These are phyloP conservation scores for Coleophora deauratella DNA, from an alignment of 2,888 invertebrate genomes.

Conservation along the genomic window DNA sequence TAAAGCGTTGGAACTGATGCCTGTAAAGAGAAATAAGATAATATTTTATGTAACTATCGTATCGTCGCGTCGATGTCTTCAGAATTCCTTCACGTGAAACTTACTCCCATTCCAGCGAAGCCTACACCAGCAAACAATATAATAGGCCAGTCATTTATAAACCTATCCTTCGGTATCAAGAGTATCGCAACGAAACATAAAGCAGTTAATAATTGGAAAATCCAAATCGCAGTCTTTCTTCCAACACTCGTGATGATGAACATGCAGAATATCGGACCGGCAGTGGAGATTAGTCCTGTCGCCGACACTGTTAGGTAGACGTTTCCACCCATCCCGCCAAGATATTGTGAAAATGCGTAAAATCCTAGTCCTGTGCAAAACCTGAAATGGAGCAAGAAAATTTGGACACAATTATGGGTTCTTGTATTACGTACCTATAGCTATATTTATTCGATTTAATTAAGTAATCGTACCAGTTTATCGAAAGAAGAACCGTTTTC, in stretches of 20 bases:
- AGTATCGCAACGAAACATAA: constrained; percentile 65
- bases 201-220: constrained; percentile 60
- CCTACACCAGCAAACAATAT: constrained; percentile 76
- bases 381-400: constrained; percentile 56
- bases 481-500: constrained; percentile 61
- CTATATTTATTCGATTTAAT: background rate
- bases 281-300: constrained; percentile 69
- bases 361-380: constrained; percentile 73
- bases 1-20: constrained; percentile 76
- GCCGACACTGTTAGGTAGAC: constrained; percentile 69
- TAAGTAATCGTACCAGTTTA: constrained; percentile 68
- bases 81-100: constrained; percentile 17
- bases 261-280: constrained; percentile 70
- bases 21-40: constrained; percentile 34
- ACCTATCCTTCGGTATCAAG: constrained; percentile 55
- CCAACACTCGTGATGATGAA: constrained; percentile 62
- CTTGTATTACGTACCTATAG: no score
- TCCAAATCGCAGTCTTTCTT: constrained; percentile 61
- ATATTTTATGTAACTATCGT: no score
- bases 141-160: constrained; percentile 67
- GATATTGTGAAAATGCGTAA: constrained; percentile 75
- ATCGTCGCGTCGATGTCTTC: no score
- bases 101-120: constrained; percentile 78
- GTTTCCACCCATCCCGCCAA: constrained; percentile 69
- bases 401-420: no score